phyloP scores from a whole-genome alignment of 2,113 vertebrate species.

The Felis catus region DNA sequence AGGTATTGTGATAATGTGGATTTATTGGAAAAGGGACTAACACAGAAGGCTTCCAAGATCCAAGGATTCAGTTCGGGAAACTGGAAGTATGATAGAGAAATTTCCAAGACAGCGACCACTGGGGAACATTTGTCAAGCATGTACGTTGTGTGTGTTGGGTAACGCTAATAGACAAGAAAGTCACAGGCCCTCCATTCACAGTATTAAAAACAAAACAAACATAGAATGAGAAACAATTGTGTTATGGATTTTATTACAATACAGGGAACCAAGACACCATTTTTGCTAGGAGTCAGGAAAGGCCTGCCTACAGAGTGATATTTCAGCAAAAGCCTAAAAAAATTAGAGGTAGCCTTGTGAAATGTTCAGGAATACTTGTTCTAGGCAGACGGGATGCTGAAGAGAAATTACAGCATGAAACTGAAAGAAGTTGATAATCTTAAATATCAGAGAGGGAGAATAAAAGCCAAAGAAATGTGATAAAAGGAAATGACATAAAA shows the following conservation, averaged over 20 bases:
- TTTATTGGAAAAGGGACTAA: not conserved
- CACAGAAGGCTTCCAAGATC: not conserved
- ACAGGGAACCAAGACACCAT: not conserved
- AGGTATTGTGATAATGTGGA: not conserved
- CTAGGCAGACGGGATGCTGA: not conserved
- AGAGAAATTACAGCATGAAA: not conserved
- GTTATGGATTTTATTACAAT: not conserved
- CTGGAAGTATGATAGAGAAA: not conserved
- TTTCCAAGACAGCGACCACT: not conserved
- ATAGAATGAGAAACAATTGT: not conserved
- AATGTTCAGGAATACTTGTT: not conserved
- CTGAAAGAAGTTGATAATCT: not conserved
- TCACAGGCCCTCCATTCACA: accelerated
- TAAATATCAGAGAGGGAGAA: not conserved
- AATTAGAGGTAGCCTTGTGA: not conserved
- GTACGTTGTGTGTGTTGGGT: not conserved
- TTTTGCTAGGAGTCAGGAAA: not conserved
- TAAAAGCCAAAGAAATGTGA: not conserved
- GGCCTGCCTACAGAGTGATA: not conserved
- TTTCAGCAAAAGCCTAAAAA: not conserved
- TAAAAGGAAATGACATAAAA: not conserved
- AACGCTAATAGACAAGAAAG: not conserved
- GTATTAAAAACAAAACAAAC: not conserved
- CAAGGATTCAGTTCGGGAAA: not conserved
- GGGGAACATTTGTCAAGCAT: not conserved